These are phyloP conservation scores for Coreius guichenoti DNA, from an alignment of 2,797 vertebrate genomes.

Conservation along the genomic window DNA sequence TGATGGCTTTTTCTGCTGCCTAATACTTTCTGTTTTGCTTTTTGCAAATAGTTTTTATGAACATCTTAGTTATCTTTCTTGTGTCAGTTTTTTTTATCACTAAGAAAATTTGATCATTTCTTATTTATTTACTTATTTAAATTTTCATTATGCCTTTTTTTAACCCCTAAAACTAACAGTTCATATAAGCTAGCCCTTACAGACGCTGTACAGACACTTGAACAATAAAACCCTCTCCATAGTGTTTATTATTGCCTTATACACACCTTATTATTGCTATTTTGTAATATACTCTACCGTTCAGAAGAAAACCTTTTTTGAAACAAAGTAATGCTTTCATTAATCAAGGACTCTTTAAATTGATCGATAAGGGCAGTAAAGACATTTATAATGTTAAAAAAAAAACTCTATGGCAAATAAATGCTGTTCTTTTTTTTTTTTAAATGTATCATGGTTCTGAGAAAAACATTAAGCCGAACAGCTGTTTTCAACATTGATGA, in stretches of 20 bases:
- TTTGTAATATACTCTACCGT: neutral
- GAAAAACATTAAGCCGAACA: neutral
- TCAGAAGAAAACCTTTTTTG: neutral
- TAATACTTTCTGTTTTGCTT: constrained; percentile 15
- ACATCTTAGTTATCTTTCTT: neutral
- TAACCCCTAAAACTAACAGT: neutral
- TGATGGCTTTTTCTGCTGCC: constrained; percentile 8
- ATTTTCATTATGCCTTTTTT: neutral
- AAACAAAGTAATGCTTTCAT: neutral
- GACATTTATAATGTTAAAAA: neutral
- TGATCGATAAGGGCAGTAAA: neutral
- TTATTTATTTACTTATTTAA: neutral
- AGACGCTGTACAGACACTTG: neutral
- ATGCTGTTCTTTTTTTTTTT: neutral
- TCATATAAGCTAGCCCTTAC: neutral
- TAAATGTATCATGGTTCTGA: neutral
- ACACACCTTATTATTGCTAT: too few species aligned
- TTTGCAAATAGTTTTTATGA: neutral
- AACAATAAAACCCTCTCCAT: neutral
- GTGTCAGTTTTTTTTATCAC: neutral
- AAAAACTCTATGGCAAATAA: neutral
- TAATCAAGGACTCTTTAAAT: neutral
- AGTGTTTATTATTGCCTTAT: too few species aligned
- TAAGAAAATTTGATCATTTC: neutral
- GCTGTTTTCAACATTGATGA: neutral